A percentile compares a stretch with the other conserved stretches of the same genome.
Evolutionary conservation across 1,140 invertebrate genomes (phyloP).

Genomic region (Heliothis subflexa): DNA sequence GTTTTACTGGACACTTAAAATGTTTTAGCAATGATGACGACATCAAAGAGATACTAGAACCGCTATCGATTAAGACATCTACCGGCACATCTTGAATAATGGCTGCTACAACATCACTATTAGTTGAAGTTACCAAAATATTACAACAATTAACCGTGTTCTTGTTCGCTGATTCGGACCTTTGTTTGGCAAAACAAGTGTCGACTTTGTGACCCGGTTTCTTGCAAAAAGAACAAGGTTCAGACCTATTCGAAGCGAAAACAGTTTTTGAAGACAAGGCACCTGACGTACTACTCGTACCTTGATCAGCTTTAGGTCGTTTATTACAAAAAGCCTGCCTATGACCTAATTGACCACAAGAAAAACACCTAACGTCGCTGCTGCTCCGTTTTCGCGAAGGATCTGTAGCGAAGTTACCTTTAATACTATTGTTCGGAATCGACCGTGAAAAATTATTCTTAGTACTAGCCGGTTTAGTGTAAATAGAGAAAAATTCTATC

Average conservation of each 20-base stretch:
- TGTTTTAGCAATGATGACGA: conserved; percentile 51
- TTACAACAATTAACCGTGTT: conserved; percentile 51
- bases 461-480: background rate
- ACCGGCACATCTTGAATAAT: conserved; percentile 46
- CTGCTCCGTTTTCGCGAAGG: background rate
- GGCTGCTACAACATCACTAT: conserved; percentile 39
- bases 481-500: background rate
- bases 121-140: background rate
- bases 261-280: too few species aligned
- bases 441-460: background rate
- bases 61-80: conserved; percentile 58
- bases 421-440: too few species aligned
- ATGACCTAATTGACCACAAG: background rate
- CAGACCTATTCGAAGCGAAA: background rate
- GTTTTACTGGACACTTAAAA: conserved; percentile 42
- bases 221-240: conserved; percentile 38
- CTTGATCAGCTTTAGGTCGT: background rate
- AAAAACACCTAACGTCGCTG: conserved; percentile 1
- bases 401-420: background rate
- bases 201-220: conserved; percentile 27
- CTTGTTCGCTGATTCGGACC: conserved; percentile 27
- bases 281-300: too few species aligned
- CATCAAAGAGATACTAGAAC: conserved; percentile 52
- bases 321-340: background rate
- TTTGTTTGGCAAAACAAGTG: conserved; percentile 47